Evolutionary conservation across 2,888 invertebrate species (phyloP), one percentile per base, ranked within the genome.

Genomic region (Tetanocera ferruginea): DNA sequence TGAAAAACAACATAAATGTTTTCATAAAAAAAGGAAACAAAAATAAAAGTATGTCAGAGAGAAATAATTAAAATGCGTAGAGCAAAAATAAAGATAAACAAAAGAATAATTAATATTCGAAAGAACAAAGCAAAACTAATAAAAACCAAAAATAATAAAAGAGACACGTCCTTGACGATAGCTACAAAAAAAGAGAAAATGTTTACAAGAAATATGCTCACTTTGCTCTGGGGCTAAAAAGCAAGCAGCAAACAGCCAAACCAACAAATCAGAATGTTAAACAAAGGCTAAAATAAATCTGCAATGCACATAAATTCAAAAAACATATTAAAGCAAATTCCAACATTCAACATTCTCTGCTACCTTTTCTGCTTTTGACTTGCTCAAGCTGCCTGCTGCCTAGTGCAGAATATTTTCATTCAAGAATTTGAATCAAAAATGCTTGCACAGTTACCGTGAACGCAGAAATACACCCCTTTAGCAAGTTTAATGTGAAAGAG

Each of bases 241-340:
- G 43, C 43, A 11, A 43, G 43, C 4, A 43, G 11, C 43, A 43
- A 43, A 5, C 31, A 31, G 19, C 17, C 17, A 57, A 5, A 28
- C 5, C 60, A 60, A 28, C 60, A 43, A 28, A 28, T 60, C 25
- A 60, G 25, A 23, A 60, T 60, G 60, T 28, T 67, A 23, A 43
- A 67, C 23, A 60, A 23, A 28, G 17, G 25, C 25, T 60, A 14
- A 67, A 43, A 67, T 67, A 67, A 67, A 67, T 67, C 34, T 37
- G 37, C 43, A n/a, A 19, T 14, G 43, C 67, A 19, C 67, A 37
- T 67, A 67, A 67, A 49, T 67, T 67, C n/a, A 67, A 34, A 67
- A 23, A 67, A 43, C 67, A 43, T 67, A 43, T 19, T 37, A 49
- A 67, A 23, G 67, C 37, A 19, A 67, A 37, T 67, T 49, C 23